A percentile compares a stretch with the other conserved stretches of the same genome.
phyloP scores from a whole-genome alignment of 2,797 vertebrate species.

The Diceros bicornis region DNA sequence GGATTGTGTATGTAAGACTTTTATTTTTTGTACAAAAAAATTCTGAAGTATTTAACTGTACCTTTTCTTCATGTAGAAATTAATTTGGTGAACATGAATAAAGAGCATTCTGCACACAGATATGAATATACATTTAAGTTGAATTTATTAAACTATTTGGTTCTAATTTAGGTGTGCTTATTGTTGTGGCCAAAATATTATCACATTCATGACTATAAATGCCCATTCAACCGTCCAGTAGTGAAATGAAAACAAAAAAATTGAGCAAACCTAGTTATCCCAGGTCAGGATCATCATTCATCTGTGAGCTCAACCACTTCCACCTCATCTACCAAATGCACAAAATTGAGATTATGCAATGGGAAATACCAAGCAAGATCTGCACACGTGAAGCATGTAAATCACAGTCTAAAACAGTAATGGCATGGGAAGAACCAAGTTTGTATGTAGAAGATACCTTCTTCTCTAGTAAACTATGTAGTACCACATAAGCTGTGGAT shows the following conservation, averaged over 20 bases:
- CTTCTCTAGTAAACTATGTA: not conserved
- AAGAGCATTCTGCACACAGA: not conserved
- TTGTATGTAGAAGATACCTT: no score
- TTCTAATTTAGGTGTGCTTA: not conserved
- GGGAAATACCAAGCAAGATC: not conserved
- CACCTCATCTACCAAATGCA: not conserved
- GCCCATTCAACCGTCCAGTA: not conserved
- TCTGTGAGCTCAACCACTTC: not conserved
- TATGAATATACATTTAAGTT: not conserved
- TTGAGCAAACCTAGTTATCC: not conserved
- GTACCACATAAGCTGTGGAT: not conserved
- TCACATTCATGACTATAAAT: not conserved
- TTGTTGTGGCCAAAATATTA: not conserved
- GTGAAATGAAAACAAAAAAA: slow-evolving; percentile 29
- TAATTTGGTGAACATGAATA: not conserved
- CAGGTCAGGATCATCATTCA: not conserved
- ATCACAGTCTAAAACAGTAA: not conserved
- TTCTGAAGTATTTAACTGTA: not conserved
- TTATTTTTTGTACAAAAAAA: not conserved
- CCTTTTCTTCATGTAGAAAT: not conserved
- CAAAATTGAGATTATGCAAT: not conserved
- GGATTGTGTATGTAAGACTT: not conserved
- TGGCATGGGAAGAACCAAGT: not conserved
- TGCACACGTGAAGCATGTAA: not conserved
- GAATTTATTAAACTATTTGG: not conserved